Evolutionary conservation across 2,797 vertebrate genomes (phyloP), one percentile per base, ranked within the genome.

Genomic region (Myotis planiceps): DNA sequence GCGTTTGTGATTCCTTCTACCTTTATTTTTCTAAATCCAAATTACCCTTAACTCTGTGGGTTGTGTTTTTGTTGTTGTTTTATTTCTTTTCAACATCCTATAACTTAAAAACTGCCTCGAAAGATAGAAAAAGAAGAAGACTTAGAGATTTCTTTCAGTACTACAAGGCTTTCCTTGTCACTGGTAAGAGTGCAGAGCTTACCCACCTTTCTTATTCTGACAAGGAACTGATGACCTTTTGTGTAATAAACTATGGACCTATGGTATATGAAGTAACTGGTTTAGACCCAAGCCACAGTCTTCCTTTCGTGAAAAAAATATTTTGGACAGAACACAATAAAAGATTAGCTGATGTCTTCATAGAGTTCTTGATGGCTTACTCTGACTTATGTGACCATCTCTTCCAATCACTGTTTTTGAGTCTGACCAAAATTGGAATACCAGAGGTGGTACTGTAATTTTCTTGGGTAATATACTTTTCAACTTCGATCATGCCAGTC

Each of bases 321-420:
- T 5, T 60, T 39, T 37, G 37, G 39, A 51, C 29, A 87, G 45
- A 90, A 88, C 79, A 94, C 37, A 75, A 18, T 80, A 37, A 47
- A 88, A 51, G 2, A 81, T 74, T 65, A 78, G 42, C 19, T 45
- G 18, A 32, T 88, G 4, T 92, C 32, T 95, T 96, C 71, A 29
- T 23, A 71, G 34, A 85, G 32, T 12, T 74, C 18, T 83, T 90
- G 34, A 49, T 74, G 29, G 4, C 85, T 90, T 95, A 27, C n/a
- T 94, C 60, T 72, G 37, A 93, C 6, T 94, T 82, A 47, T 29
- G 4, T 72, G 71, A 63, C 29, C 68, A 2, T 79, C 32, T 82
- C 58, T 88, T 92, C 14, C 81, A 90, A 88, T 91, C 88, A 72
- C 51, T 86, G 32, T 66, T 86, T 94, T 76, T 81, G 72, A 88